phyloP scores from a whole-genome alignment of 2,797 vertebrate species.

The Jordanella pulchra region DNA sequence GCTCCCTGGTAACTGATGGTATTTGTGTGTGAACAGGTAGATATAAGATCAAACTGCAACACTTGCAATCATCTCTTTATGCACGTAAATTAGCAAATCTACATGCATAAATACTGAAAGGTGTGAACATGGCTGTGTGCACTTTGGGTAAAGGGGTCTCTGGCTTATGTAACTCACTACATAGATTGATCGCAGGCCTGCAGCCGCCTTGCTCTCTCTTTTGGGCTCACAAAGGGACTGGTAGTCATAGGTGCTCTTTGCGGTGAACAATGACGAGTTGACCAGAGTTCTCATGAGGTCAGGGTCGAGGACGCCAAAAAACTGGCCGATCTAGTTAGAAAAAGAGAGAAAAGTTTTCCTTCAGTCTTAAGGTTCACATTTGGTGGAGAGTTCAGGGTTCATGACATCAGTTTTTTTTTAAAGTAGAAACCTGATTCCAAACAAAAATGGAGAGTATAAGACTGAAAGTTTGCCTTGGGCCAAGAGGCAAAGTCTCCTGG shows the following conservation, averaged over 20 bases:
- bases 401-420: not conserved
- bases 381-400: slow-evolving; percentile 3
- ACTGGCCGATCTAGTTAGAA: slow-evolving; percentile 85
- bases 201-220: slow-evolving; percentile 84
- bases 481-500: slow-evolving; percentile 22
- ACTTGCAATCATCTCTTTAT: slow-evolving; percentile 16
- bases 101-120: slow-evolving; percentile 31
- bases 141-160: slow-evolving; percentile 32
- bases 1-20: slow-evolving; percentile 39
- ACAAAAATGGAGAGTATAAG: slow-evolving; percentile 6
- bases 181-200: slow-evolving; percentile 89
- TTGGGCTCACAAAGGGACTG: slow-evolving; percentile 90
- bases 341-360: not conserved
- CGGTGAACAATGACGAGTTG: slow-evolving; percentile 89
- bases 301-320: slow-evolving; percentile 95
- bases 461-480: slow-evolving; percentile 1
- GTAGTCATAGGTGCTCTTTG: slow-evolving; percentile 94
- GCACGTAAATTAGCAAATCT: slow-evolving; percentile 22
- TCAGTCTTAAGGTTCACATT: not conserved
- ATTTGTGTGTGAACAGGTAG: slow-evolving; percentile 29
- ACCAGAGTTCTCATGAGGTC: slow-evolving; percentile 89
- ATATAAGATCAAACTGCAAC: slow-evolving; percentile 20
- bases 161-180: slow-evolving; percentile 87
- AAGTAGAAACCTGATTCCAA: slow-evolving; percentile 14
- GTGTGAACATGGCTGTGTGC: slow-evolving; percentile 40